phyloP scores from a whole-genome alignment of 1,140 invertebrate species.

The Delia radicum region DNA sequence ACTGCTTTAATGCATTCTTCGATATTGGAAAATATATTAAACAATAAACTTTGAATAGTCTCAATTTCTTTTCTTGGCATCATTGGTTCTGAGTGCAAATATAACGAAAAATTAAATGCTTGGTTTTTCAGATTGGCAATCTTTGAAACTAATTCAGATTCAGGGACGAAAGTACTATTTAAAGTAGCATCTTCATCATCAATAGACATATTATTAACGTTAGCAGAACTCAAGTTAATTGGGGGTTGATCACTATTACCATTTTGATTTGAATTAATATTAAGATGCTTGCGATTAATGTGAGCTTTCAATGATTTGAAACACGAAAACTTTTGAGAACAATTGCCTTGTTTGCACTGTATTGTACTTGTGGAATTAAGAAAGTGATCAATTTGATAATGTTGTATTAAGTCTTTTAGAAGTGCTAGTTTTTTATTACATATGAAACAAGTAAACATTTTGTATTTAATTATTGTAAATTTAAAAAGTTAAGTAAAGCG shows the following conservation, averaged over 20 bases:
- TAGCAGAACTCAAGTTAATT: too few relatives aligned
- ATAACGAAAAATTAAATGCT: constrained; percentile 17
- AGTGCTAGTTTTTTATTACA: background rate
- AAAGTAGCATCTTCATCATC: too few relatives aligned
- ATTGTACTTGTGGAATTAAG: too few relatives aligned
- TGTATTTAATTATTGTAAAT: background rate
- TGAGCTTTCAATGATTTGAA: too few relatives aligned
- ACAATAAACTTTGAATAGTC: constrained; percentile 20
- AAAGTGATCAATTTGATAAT: constrained; percentile 12
- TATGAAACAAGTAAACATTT: constrained; percentile 19
- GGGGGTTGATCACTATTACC: too few relatives aligned
- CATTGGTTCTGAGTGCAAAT: constrained; percentile 1
- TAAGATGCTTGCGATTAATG: too few relatives aligned
- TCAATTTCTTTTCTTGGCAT: constrained; percentile 23
- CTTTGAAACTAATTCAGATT: too few relatives aligned
- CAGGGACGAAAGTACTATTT: too few relatives aligned
- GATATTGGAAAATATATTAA: constrained; percentile 4
- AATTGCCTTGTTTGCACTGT: too few relatives aligned
- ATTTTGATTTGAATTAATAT: background rate
- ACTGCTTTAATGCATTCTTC: background rate
- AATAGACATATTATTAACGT: too few relatives aligned
- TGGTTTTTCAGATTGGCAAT: constrained; percentile 13
- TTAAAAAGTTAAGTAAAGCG: background rate
- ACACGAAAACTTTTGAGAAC: background rate
- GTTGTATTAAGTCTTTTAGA: background rate